These are phyloP conservation scores for Propithecus coquereli DNA, from an alignment of 2,113 vertebrate genomes.

Conservation along the genomic window DNA sequence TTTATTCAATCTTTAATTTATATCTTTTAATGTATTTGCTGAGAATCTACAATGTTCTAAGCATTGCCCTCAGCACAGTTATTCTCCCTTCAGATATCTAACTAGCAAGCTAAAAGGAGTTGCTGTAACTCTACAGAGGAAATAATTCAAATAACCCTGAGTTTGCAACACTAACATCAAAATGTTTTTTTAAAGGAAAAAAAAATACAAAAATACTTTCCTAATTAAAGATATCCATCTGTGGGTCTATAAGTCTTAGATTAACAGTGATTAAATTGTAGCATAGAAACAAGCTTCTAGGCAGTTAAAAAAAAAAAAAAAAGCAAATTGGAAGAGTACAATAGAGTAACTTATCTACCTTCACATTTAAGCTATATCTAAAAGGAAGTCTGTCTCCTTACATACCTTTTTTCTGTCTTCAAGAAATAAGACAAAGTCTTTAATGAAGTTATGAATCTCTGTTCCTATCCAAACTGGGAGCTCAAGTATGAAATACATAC, in stretches of 20 bases:
- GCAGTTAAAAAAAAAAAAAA: neutral
- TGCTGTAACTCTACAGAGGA: neutral
- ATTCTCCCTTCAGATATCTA: neutral
- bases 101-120: neutral
- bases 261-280: neutral
- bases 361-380: neutral
- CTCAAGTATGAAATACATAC: neutral
- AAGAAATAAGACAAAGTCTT: neutral
- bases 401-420: neutral
- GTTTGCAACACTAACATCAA: neutral
- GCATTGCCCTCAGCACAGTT: neutral
- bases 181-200: neutral
- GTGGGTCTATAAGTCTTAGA: neutral
- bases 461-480: neutral
- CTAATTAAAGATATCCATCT: neutral
- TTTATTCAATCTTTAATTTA: neutral
- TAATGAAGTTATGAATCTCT: conserved; percentile 37
- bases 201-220: neutral
- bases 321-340: neutral
- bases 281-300: neutral
- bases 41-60: neutral
- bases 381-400: neutral
- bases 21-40: neutral
- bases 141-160: neutral
- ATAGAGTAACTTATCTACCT: neutral